Base-by-base conservation (phyloP, 2,113 vertebrate species). In the Dicentrarchus labrax region DNA sequence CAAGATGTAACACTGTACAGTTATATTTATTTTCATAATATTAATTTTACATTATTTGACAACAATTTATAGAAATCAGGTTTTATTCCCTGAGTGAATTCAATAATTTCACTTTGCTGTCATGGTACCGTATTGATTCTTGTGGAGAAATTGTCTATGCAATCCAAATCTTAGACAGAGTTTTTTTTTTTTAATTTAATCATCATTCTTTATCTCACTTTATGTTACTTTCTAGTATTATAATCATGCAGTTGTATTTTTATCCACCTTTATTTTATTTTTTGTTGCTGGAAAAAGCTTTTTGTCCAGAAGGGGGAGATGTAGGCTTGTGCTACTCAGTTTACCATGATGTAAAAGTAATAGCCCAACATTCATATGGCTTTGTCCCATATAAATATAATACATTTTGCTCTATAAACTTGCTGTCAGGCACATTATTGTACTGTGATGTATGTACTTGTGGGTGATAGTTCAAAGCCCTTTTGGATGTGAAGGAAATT, bases 281-380 rank as follows among this genome's bases (percentile, higher is more conserved):
- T 43, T 6, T 5, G 0, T 39, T 47, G 22, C 19, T 84, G 61
- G 51, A 78, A 72, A 12, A 41, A 53, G 21, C 4, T 8, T 43
- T 62, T 38, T 48, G 41, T 59, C 81, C 86, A 88, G 30, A 22
- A 78, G 89, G 60, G 65, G 82, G 86, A 5, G 84, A 0, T 65
- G 17, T 68, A 54, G 2, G 17, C 62, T 16, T 30, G 30, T 30
- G 4, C 30, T 30, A 30, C 2, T 30, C 62, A 72, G 4, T 8
- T 62, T 41, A 24, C 56, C 19, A 15, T 19, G 17, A 0, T 11
- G 24, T 47, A 1, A 48, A 39, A 2, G 24, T 69, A n/a, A 12
- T 6, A 19, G 11, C 12, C 56, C 17, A 17, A 22, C 5, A 59
- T 59, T 68, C 11, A 78, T 6, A 38, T 43, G 5, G 19, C n/a